phyloP scores from a whole-genome alignment of 2,888 invertebrate species.

The Chironomus riparius region DNA sequence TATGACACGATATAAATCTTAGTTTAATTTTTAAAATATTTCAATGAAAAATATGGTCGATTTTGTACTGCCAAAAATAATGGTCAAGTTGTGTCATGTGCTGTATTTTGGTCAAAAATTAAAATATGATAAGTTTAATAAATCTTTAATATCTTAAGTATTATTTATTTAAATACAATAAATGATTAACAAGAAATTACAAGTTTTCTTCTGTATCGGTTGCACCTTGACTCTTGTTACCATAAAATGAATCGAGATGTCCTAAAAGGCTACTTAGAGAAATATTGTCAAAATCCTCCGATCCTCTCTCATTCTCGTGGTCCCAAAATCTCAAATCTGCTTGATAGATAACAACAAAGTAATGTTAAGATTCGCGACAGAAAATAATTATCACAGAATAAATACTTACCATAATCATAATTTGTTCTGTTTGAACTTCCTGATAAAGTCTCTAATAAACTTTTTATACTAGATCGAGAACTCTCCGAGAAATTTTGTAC shows the following conservation, averaged over 20 bases:
- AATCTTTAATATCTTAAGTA: no score
- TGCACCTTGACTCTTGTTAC: conserved; percentile 29
- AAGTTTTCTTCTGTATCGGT: not conserved
- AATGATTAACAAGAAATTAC: no score
- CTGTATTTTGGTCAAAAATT: no score
- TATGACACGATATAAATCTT: no score
- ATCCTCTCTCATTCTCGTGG: not conserved
- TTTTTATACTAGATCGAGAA: conserved; percentile 19
- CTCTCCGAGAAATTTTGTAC: not conserved
- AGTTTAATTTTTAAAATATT: no score
- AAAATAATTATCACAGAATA: not conserved
- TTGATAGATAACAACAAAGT: not conserved
- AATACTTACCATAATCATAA: not conserved
- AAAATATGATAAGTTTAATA: no score
- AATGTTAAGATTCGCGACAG: not conserved
- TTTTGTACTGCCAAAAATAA: no score
- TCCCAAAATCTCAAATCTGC: conserved; percentile 1
- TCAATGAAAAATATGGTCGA: no score
- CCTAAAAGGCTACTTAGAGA: conserved; percentile 78
- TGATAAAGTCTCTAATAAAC: conserved; percentile 15
- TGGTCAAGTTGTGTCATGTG: no score
- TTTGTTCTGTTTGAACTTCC: not conserved
- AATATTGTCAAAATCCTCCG: conserved; percentile 68
- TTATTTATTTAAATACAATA: no score
- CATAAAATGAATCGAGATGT: conserved; percentile 58